phyloP scores from a whole-genome alignment of 2,797 vertebrate species.

The Sciaenops ocellatus region DNA sequence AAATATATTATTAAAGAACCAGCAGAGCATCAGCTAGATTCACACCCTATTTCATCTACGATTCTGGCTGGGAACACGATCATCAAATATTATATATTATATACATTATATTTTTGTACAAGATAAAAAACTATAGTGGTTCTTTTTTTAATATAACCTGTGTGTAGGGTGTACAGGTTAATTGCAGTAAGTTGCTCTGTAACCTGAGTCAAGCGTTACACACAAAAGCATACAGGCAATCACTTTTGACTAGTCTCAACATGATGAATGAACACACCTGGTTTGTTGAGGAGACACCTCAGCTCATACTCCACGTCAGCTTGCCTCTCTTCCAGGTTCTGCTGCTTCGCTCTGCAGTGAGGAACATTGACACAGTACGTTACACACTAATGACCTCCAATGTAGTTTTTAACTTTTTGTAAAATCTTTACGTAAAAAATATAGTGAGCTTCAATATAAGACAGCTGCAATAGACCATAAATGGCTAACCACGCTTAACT shows the following conservation, averaged over 20 bases:
- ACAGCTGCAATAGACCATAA: no score
- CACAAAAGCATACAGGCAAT: neutral
- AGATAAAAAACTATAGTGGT: neutral
- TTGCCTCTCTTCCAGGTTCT: slow-evolving; percentile 97
- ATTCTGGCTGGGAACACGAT: no score
- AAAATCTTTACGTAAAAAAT: neutral
- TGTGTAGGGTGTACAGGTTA: neutral
- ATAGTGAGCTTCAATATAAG: neutral
- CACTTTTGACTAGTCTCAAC: neutral
- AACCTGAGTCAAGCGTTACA: neutral
- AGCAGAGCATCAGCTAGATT: neutral
- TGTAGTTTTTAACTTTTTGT: neutral
- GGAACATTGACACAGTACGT: neutral
- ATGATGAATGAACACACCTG: slow-evolving; percentile 83
- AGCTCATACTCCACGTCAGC: slow-evolving; percentile 97
- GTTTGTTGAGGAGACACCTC: slow-evolving; percentile 98
- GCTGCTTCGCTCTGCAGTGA: slow-evolving; percentile 92
- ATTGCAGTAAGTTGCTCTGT: neutral
- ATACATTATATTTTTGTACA: no score
- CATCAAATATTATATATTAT: no score
- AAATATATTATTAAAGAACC: neutral
- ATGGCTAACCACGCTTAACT: neutral
- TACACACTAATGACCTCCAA: fast-evolving
- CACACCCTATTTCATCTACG: no score
- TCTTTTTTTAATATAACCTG: neutral